A percentile compares a stretch with the other conserved stretches of the same genome.
Conservation (phyloP, 2,113 vertebrate species). For the Pangasianodon hypophthalmus region DNA sequence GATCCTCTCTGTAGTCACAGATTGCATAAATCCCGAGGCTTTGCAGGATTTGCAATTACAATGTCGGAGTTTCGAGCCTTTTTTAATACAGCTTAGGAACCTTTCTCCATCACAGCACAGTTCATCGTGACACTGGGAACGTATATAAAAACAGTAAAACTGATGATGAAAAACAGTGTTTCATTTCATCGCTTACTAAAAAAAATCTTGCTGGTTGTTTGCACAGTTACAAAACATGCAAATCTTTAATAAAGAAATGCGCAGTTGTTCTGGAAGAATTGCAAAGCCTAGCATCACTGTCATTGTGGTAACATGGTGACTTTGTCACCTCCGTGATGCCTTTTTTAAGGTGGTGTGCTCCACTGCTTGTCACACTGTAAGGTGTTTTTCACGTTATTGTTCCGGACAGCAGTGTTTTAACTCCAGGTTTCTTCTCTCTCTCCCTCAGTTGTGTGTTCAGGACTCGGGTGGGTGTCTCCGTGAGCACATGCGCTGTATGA, state of each 20-base stretch:
- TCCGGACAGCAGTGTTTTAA: not conserved
- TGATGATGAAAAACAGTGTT: not conserved
- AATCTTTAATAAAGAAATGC: not conserved
- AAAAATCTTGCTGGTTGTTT: not conserved
- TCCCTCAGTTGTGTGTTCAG: slow-evolving; percentile 78
- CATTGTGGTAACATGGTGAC: not conserved
- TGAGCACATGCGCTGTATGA: slow-evolving; percentile 79
- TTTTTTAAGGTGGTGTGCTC: not conserved
- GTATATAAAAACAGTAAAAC: not conserved
- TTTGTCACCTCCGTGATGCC: not conserved
- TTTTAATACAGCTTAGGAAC: not conserved
- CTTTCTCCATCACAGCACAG: not conserved
- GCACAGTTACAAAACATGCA: not conserved
- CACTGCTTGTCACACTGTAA: not conserved
- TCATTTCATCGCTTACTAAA: not conserved
- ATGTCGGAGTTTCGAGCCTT: not conserved
- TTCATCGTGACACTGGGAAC: not conserved
- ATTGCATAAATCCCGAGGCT: not conserved
- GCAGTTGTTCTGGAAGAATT: not conserved
- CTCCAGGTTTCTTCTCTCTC: slow-evolving; percentile 42
- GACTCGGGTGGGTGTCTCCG: slow-evolving; percentile 73
- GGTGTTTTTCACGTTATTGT: not conserved
- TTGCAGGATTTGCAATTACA: not conserved
- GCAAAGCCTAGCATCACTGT: not conserved
- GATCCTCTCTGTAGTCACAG: not conserved